These are phyloP conservation scores for Lobophora halterata DNA, from an alignment of 2,888 invertebrate genomes.

Conservation along the genomic window DNA sequence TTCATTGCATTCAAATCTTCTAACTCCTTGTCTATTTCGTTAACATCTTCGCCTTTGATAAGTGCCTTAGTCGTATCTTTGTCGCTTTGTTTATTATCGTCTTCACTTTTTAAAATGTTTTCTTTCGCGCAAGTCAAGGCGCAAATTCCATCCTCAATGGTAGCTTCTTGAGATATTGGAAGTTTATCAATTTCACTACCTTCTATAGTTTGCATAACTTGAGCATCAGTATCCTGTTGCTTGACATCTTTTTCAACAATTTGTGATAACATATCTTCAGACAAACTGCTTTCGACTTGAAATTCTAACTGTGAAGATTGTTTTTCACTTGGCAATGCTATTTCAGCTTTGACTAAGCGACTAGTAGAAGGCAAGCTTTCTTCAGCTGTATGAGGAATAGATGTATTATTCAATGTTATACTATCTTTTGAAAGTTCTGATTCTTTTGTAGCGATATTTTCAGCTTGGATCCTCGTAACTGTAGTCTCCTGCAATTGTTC, in stretches of 20 bases:
- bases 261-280: neutral
- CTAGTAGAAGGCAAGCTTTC: neutral
- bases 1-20: too few species aligned
- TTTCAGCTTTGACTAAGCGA: neutral
- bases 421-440: neutral
- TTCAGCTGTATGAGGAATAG: neutral
- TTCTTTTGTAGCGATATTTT: neutral
- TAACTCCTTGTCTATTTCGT: too few species aligned
- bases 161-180: neutral
- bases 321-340: neutral
- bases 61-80: too few species aligned
- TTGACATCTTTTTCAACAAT: neutral
- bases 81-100: too few species aligned
- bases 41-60: too few species aligned
- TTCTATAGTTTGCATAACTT: neutral
- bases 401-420: neutral
- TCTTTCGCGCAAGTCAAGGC: neutral
- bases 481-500: too few species aligned
- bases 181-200: neutral
- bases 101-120: too few species aligned
- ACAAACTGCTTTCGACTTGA: neutral
- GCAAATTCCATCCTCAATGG: neutral
- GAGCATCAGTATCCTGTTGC: neutral
- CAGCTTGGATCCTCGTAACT: neutral
- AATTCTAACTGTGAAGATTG: neutral